Percentiles rank a stretch among this genome's conserved stretches.
These are phyloP conservation scores for Yoshiicerus persimilis DNA, from an alignment of 1,140 invertebrate species.

Conservation along the genomic window DNA sequence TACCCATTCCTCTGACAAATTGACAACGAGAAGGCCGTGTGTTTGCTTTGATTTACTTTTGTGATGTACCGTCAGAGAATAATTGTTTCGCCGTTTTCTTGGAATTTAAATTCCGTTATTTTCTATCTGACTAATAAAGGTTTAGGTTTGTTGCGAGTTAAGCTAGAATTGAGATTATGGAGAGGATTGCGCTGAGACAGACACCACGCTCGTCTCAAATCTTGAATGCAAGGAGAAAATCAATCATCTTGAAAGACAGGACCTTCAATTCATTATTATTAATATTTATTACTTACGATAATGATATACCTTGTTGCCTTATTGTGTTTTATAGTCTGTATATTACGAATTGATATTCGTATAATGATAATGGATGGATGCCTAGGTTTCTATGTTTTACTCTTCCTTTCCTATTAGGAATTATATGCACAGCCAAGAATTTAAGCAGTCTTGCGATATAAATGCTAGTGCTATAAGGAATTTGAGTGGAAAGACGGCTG, in stretches of 20 bases:
- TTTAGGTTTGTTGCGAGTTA: not conserved
- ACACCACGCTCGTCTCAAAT: not conserved
- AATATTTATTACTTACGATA: not conserved
- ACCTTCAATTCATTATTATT: not conserved
- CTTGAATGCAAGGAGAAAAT: conserved; percentile 16
- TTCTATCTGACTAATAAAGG: not conserved
- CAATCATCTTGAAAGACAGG: conserved; percentile 11
- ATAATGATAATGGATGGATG: too few relatives aligned
- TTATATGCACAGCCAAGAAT: too few relatives aligned
- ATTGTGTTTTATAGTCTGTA: too few relatives aligned
- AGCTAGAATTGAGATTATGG: not conserved
- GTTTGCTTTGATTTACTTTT: not conserved
- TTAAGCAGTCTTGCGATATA: too few relatives aligned
- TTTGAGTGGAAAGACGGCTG: too few relatives aligned
- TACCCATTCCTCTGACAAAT: not conserved
- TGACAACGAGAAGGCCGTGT: not conserved
- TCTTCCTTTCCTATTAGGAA: too few relatives aligned
- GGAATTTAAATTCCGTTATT: not conserved
- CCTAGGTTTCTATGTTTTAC: too few relatives aligned
- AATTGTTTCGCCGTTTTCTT: not conserved
- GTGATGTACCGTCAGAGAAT: not conserved
- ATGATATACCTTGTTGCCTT: not conserved
- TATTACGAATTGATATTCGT: too few relatives aligned
- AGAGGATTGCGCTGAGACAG: too few relatives aligned
- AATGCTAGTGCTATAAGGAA: too few relatives aligned